Evolutionary conservation across 2,888 invertebrate species (phyloP), one percentile per base, ranked within the genome.

Genomic region (Tigriopus californicus): DNA sequence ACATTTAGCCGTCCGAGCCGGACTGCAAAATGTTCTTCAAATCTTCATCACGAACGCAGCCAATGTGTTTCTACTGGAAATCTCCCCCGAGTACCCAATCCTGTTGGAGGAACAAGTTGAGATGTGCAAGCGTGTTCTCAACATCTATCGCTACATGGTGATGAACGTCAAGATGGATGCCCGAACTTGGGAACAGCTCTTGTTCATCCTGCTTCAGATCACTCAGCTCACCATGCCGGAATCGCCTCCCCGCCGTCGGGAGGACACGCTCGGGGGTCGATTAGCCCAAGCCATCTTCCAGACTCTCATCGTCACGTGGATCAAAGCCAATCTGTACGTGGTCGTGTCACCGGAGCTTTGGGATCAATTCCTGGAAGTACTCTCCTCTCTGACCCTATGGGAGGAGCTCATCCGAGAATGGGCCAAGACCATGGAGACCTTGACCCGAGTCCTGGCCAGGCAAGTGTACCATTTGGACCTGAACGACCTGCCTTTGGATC

Each of bases 291-390:
- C 72, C 44, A 67, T 74, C 25, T 73, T 74, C 65, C 85, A 95
- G 78, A 95, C 95, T 0, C 74, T 95, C 54, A 91, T 95, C 65
- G 92, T 95, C 63, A 94, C 94, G 2, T 95, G 95, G 94, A 94
- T 95, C 66, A 89, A 92, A 68, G 95, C 94, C 0, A 94, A 94
- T 72, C 77, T 95, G 65, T 91, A 92, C 70, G 92, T 94, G 6
- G 80, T 84, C 3, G 87, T 95, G 61, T 83, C 85, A 60, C 77
- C 82, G 6, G 83, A 87, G 66, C 73, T 95, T 49, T 97, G 95
- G 95, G 90, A 94, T 73, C 83, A 86, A 69, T 90, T 95, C 70
- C 79, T 92, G 68, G 79, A 80, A 62, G 83, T 92, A 11, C 74
- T 95, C 18, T 84, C 85, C 0, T 82, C 88, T 1, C 77, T 95